Conservation (phyloP, 2,113 vertebrate genomes). For the Phocoena sinus region DNA sequence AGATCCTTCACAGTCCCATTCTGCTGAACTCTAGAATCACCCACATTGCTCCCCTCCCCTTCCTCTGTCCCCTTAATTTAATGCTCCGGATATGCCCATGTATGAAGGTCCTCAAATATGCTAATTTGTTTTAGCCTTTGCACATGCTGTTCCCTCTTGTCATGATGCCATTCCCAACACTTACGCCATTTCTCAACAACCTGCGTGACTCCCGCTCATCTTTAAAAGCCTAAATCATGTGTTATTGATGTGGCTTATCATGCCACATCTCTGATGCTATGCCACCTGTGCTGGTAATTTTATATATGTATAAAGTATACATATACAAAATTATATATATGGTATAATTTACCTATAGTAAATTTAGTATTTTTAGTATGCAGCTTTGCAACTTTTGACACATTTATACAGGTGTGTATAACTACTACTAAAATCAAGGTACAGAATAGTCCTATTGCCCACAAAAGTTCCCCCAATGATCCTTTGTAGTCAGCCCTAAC, state of each 20-base stretch:
- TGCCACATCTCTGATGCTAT: background rate
- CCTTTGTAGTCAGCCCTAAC: background rate
- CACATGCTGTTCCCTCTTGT: background rate
- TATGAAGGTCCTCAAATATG: background rate
- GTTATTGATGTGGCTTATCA: background rate
- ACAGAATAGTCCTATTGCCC: background rate
- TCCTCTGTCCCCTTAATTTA: background rate
- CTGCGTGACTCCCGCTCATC: background rate
- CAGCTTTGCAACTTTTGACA: background rate
- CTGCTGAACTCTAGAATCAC: background rate
- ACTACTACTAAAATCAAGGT: background rate
- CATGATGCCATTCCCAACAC: background rate
- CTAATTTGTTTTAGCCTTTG: background rate
- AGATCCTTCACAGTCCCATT: background rate
- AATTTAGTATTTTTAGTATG: background rate
- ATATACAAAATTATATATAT: background rate
- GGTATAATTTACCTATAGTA: background rate
- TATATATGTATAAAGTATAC: background rate
- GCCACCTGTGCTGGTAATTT: background rate
- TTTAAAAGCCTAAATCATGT: background rate
- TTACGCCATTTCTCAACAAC: background rate
- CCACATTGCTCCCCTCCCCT: too few species aligned
- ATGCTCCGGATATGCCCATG: background rate
- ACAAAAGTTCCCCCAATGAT: background rate
- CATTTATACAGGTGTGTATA: background rate